Evolutionary conservation across 2,113 vertebrate species (phyloP), one percentile per base, ranked within the genome.

Genomic region (Ophthalmotilapia sp.): DNA sequence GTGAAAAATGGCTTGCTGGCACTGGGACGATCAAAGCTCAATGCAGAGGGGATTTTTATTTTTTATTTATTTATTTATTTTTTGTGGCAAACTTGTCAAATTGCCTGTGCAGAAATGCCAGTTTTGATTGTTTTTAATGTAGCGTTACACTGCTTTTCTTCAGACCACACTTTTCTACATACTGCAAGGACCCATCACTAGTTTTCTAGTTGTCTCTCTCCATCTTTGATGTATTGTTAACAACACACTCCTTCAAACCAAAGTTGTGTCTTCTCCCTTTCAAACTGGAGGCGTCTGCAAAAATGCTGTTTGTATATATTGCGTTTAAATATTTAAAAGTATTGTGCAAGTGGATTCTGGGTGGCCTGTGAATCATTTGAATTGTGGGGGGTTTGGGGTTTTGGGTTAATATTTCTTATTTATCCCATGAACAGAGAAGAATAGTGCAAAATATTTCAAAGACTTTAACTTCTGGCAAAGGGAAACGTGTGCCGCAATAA

Each of bases 211-310:
- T 77, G 79, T 70, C 85, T 85, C 49, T 3, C 29, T 6, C 1
- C 1, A 5, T 60, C 83, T 92, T 92, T 94, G 91, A 93, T 92
- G 94, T 87, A 86, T 92, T 92, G 85, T 87, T 86, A 86, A 94
- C 83, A 82, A 77, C 84, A 86, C 60, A 55, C 79, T 40, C 45
- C 79, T 89, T 86, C 58, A 83, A 89, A 87, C 60, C 85, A 83
- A 83, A 86, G 80, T 90, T 82, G 73, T 70, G 79, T 89, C 65
- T 93, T 79, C 21, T 89, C 81, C 47, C 56, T 90, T 55, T 86
- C 79, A 90, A 92, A 92, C 62, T 80, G 56, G 79, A 51, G 79
- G 70, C 47, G 79, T 93, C 81, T 88, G 70, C 82, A 86, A 62
- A 91, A 84, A 83, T 19, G 17, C 85, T 51, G 42, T 83, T 91